phyloP scores from a whole-genome alignment of 2,113 vertebrate genomes.

The Podarcis raffonei region DNA sequence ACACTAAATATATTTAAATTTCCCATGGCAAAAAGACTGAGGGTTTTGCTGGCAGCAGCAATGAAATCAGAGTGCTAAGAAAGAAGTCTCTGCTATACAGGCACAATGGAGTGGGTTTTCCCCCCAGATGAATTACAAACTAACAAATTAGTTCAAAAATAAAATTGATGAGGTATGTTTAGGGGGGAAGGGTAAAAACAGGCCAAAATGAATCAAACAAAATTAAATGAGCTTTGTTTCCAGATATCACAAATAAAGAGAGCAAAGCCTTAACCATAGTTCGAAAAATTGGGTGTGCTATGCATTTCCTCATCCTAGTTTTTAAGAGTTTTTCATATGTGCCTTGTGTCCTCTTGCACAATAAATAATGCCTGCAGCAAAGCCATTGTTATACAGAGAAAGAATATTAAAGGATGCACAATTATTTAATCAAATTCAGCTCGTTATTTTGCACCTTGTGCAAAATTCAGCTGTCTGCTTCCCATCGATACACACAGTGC shows the following conservation, averaged over 20 bases:
- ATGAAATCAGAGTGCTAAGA: conserved; percentile 60
- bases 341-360: no score
- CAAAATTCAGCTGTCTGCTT: not conserved
- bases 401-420: not conserved
- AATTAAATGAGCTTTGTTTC: conserved; percentile 29
- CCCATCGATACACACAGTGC: not conserved
- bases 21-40: conserved; percentile 65
- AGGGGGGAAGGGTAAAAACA: conserved; percentile 33
- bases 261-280: conserved; percentile 7
- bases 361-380: not conserved
- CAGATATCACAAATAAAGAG: not conserved
- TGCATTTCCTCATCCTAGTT: not conserved
- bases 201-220: conserved; percentile 21
- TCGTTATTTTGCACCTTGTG: not conserved
- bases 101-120: conserved; percentile 13
- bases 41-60: conserved; percentile 70
- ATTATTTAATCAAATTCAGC: not conserved
- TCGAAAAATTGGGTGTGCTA: not conserved
- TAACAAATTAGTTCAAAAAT: conserved; percentile 57
- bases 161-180: conserved; percentile 46
- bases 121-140: conserved; percentile 39
- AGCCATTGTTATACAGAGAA: not conserved
- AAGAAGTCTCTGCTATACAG: conserved; percentile 59
- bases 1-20: conserved; percentile 42
- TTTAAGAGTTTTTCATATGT: not conserved